A percentile compares a stretch with the other conserved stretches of the same genome.
phyloP scores from a whole-genome alignment of 2,888 invertebrate genomes.

The Pristionchus japonicus region DNA sequence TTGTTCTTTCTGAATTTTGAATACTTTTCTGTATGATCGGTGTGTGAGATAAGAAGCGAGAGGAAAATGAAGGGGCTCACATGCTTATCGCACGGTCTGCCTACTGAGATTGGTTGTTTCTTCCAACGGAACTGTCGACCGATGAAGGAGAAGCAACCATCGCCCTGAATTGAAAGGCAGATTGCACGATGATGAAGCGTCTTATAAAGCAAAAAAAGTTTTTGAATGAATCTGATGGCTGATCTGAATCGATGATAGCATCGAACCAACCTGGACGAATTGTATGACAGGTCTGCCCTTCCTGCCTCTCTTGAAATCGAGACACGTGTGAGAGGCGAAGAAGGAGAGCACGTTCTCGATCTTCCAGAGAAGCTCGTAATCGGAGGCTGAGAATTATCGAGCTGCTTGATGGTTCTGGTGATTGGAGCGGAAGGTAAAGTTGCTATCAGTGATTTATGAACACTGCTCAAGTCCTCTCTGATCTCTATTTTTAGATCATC shows the following conservation, averaged over 20 bases:
- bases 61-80: no score
- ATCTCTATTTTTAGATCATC: slow-evolving; percentile 47
- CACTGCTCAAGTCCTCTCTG: no score
- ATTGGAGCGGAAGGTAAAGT: no score
- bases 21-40: no score
- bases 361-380: slow-evolving; percentile 45
- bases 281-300: not conserved
- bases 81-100: slow-evolving; percentile 44
- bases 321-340: slow-evolving; percentile 31
- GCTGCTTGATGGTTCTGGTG: no score
- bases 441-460: no score
- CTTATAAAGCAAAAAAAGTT: not conserved
- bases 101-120: slow-evolving; percentile 44
- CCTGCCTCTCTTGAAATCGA: slow-evolving; percentile 39
- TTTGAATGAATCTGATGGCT: no score
- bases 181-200: no score
- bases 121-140: slow-evolving; percentile 40
- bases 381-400: not conserved
- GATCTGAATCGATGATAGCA: not conserved
- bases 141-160: slow-evolving; percentile 41
- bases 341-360: slow-evolving; percentile 40
- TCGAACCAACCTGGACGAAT: not conserved
- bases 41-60: no score
- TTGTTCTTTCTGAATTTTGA: no score
- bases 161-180: slow-evolving; percentile 19